phyloP scores from a whole-genome alignment of 2,888 invertebrate species.

The Liopterus haemorrhoidalis region DNA sequence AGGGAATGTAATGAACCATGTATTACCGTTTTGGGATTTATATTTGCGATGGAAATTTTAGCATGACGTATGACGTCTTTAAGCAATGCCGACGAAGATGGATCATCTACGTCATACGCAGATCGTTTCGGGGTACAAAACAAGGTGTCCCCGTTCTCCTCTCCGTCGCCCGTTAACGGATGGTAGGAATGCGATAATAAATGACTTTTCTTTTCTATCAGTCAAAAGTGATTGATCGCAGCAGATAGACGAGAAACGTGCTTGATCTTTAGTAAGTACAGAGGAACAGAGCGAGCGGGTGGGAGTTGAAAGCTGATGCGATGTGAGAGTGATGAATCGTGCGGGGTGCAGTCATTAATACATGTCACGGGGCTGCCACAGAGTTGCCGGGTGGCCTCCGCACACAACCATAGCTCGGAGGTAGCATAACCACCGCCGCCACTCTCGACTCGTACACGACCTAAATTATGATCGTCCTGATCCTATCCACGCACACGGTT shows the following conservation, averaged over 20 bases:
- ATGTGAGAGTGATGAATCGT: slow-evolving; percentile 48
- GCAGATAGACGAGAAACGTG: slow-evolving; percentile 45
- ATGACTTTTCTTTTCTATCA: slow-evolving; percentile 47
- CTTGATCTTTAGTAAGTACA: slow-evolving; percentile 43
- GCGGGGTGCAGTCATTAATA: slow-evolving; percentile 46
- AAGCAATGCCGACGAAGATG: slow-evolving; percentile 21
- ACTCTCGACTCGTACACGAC: background rate
- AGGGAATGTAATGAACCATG: background rate
- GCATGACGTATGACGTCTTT: slow-evolving; percentile 25
- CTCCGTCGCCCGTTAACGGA: no score
- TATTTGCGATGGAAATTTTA: slow-evolving; percentile 21
- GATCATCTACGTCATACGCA: slow-evolving; percentile 24
- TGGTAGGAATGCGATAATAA: slow-evolving; percentile 39
- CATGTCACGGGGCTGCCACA: slow-evolving; percentile 46
- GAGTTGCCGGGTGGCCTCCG: slow-evolving; percentile 35
- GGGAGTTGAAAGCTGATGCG: slow-evolving; percentile 35
- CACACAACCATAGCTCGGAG: slow-evolving; percentile 1
- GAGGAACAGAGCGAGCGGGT: slow-evolving; percentile 34
- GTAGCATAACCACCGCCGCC: slow-evolving; percentile 32
- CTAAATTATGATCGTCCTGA: background rate
- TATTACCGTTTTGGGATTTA: background rate
- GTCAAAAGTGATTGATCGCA: slow-evolving; percentile 49
- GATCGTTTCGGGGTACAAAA: slow-evolving; percentile 21
- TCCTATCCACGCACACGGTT: slow-evolving; percentile 23
- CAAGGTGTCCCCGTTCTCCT: slow-evolving; percentile 23